Evolutionary conservation across 2,888 invertebrate species (phyloP), one percentile per base, ranked within the genome.

Genomic region (Amblyteles armatorius): DNA sequence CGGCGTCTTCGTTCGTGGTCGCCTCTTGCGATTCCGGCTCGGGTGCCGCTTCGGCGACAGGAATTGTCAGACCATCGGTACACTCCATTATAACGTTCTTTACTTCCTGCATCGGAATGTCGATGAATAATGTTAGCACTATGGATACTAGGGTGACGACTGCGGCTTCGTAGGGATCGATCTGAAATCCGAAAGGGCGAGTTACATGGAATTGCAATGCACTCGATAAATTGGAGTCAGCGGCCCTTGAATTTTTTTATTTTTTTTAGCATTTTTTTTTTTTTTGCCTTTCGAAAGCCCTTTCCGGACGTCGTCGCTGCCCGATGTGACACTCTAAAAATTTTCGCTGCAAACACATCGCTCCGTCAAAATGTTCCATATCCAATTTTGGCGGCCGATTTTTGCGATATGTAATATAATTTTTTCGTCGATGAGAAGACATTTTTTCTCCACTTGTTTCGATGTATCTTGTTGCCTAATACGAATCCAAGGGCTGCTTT

Each of bases 51-150:
- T 86, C 79, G 3, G 44, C 7, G 44, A 65, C 60, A 36, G 74
- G 33, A 44, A 73, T 16, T 0, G 44, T 13, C 11, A 83, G 71
- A 52, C 73, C 81, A 36, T 93, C 92, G 6, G 92, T 92, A 55
- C 91, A 89, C 80, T 94, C 93, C 90, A 94, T 92, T 69, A 94
- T 88, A 48, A 95, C 92, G 69, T 91, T 94, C 86, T 95, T 94
- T 6, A 95, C 92, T 88, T 94, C 94, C 90, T 96, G 96, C 94
- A 96, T 95, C 3, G 97, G 97, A 88, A 96, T 95, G 89, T 97
- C 95, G 82, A 97, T 95, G 52, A 96, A 94, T 76, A 97, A 90
- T 0, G 96, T 96, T 82, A 96, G 88, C 65, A 96, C 84, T 16
- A 94, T 91, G 0, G 96, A 95, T 68, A 95, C 93, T 22, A 94